Conservation (phyloP, 2,797 vertebrate genomes). For the Clarias pachynema region DNA sequence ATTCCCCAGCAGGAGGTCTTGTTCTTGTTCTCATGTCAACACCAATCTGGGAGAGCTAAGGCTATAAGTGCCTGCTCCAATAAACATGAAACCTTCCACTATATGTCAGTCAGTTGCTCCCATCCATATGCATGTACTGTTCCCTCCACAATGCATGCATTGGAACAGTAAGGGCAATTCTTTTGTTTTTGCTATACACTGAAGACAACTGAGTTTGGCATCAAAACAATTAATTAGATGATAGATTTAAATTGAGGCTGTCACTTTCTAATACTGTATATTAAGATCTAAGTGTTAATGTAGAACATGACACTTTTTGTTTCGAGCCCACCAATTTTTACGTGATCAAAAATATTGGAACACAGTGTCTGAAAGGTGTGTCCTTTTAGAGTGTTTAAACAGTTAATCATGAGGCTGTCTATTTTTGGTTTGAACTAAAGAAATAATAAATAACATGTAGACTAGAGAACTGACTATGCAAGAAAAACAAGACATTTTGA, state of each 20-base stretch:
- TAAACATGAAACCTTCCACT: neutral
- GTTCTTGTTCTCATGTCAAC: neutral
- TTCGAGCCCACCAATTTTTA: neutral
- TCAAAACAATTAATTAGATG: neutral
- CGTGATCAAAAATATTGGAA: neutral
- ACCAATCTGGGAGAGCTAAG: neutral
- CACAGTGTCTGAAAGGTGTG: neutral
- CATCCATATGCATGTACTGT: constrained; percentile 2
- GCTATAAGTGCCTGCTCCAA: neutral
- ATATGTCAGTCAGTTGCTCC: neutral
- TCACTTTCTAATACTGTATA: neutral
- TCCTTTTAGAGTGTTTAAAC: neutral
- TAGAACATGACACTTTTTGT: too few relatives aligned
- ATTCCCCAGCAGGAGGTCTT: neutral
- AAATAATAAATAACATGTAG: neutral
- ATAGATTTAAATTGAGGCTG: neutral
- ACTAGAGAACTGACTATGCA: neutral
- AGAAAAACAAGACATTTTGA: neutral
- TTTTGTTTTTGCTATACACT: neutral
- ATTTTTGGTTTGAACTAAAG: neutral
- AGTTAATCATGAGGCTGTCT: neutral
- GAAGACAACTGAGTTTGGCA: neutral
- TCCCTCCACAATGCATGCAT: too few relatives aligned
- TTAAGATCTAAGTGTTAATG: too few relatives aligned
- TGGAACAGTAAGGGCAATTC: neutral